Conservation (phyloP, 2,113 vertebrate genomes). For the Lagopus muta region DNA sequence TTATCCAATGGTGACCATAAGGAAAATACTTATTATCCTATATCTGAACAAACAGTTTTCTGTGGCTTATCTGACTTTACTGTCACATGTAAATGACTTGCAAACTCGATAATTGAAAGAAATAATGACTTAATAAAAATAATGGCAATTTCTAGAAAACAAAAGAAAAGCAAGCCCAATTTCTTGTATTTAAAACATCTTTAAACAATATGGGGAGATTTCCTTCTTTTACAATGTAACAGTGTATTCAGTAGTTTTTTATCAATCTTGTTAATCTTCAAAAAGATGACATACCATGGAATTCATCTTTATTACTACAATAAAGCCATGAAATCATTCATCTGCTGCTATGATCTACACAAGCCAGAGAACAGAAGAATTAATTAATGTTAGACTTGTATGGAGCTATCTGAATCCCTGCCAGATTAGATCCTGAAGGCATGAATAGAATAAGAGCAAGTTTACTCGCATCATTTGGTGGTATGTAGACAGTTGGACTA, state of each 20-base stretch:
- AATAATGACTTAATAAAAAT: not conserved
- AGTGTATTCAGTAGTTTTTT: not conserved
- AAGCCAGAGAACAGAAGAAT: not conserved
- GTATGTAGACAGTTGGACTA: too few species aligned
- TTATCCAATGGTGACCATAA: not conserved
- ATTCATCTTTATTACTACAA: not conserved
- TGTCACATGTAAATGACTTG: not conserved
- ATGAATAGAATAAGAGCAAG: not conserved
- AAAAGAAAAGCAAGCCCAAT: not conserved
- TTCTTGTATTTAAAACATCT: not conserved
- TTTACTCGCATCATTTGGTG: not conserved
- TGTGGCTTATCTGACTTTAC: not conserved
- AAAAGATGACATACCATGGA: slow-evolving; percentile 4
- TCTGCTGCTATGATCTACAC: not conserved
- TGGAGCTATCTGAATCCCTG: not conserved
- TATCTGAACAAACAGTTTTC: not conserved
- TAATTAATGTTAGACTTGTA: not conserved
- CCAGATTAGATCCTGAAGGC: not conserved
- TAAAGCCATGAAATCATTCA: slow-evolving; percentile 3
- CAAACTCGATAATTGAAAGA: not conserved
- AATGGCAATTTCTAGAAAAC: not conserved
- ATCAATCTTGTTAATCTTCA: not conserved
- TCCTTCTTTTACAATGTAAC: not conserved
- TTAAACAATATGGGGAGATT: not conserved
- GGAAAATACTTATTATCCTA: not conserved